Conservation (phyloP, 2,113 vertebrate species). For the Desmodus rotundus region DNA sequence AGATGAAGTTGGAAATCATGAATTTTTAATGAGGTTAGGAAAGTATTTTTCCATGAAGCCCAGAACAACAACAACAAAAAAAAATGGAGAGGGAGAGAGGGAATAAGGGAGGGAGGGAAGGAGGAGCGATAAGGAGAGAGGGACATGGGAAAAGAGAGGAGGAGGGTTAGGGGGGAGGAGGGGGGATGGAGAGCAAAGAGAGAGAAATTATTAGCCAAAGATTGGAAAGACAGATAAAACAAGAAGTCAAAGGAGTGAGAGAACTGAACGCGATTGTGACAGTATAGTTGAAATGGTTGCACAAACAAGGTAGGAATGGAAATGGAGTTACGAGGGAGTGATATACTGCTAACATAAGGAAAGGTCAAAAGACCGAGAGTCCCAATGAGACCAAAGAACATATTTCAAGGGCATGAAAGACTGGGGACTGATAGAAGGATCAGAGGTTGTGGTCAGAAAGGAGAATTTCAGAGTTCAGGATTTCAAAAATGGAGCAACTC, state of each 20-base stretch:
- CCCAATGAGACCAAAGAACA: slow-evolving; percentile 73
- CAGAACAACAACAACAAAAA: not conserved
- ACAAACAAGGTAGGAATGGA: slow-evolving; percentile 42
- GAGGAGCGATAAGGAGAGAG: too few species aligned
- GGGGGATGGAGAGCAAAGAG: too few species aligned
- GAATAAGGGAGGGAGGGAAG: too few species aligned
- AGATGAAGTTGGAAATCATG: not conserved
- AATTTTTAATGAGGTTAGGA: not conserved
- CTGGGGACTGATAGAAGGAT: slow-evolving; percentile 67
- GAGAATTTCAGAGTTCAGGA: slow-evolving; percentile 73
- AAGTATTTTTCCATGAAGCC: not conserved
- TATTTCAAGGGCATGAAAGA: slow-evolving; percentile 73
- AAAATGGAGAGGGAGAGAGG: not conserved
- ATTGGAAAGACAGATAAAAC: slow-evolving; percentile 48
- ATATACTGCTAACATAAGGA: slow-evolving; percentile 43
- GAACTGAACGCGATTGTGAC: not conserved
- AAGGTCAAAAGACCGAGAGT: slow-evolving; percentile 67
- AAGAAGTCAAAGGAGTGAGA: slow-evolving; percentile 25
- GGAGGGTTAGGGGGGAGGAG: too few species aligned
- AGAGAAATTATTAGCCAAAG: slow-evolving; percentile 18
- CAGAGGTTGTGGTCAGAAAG: slow-evolving; percentile 75
- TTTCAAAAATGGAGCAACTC: slow-evolving; percentile 74
- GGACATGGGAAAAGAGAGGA: too few species aligned
- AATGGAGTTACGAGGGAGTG: slow-evolving; percentile 39
- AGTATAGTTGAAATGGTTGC: slow-evolving; percentile 26